Conservation (phyloP, 2,888 invertebrate species). For the Watsonalla binaria region DNA sequence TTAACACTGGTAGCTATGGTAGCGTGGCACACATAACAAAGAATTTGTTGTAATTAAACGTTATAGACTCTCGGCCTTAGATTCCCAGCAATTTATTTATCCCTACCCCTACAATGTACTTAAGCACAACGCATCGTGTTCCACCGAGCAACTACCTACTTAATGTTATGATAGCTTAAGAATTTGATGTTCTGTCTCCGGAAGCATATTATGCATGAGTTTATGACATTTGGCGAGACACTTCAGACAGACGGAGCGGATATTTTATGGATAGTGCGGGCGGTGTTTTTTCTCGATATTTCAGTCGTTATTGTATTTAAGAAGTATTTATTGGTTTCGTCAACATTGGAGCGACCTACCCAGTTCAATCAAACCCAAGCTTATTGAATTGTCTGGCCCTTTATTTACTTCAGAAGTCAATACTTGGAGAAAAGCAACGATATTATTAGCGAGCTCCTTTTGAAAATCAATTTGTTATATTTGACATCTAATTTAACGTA, state of each 20-base stretch:
- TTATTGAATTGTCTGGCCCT: background rate
- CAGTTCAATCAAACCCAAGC: no score
- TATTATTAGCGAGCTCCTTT: background rate
- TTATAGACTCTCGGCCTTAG: background rate
- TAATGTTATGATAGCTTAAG: background rate
- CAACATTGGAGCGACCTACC: no score
- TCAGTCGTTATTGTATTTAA: background rate
- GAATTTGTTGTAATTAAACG: constrained; percentile 1
- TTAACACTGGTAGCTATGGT: constrained; percentile 2
- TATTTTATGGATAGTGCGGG: background rate
- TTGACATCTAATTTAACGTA: background rate
- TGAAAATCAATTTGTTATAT: background rate
- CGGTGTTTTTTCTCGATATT: background rate
- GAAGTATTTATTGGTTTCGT: no score
- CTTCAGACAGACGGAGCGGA: background rate
- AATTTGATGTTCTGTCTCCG: background rate
- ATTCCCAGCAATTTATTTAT: background rate
- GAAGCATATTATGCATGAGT: background rate
- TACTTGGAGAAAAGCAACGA: background rate
- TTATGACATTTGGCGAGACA: background rate
- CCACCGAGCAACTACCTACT: background rate
- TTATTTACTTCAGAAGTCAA: background rate
- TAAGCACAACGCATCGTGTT: background rate
- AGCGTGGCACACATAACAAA: constrained; percentile 1
- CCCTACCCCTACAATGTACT: no score